These are phyloP conservation scores for Eumerus sabulonum DNA, from an alignment of 2,888 invertebrate genomes.

Conservation along the genomic window DNA sequence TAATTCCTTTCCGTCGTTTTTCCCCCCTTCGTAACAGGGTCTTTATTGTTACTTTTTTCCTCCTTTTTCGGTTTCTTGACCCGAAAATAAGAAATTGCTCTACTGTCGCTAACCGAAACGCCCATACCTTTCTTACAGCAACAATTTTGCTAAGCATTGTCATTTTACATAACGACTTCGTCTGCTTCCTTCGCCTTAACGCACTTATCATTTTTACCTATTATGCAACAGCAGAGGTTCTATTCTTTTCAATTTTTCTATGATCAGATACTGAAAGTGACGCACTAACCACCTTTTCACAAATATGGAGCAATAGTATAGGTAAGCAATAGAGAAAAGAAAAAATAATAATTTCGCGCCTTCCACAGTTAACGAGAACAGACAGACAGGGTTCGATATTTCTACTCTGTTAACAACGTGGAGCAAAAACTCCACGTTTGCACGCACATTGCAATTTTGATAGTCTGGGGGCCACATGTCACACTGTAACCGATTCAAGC, in stretches of 20 bases:
- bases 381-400: neutral
- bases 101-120: slow-evolving; percentile 2
- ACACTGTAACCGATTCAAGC: neutral
- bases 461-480: slow-evolving; percentile 51
- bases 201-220: slow-evolving; percentile 25
- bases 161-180: slow-evolving; percentile 50
- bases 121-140: neutral
- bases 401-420: slow-evolving; percentile 16
- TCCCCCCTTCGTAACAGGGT: too few relatives aligned
- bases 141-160: neutral
- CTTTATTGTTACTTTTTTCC: neutral
- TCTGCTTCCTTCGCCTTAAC: neutral
- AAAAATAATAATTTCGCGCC: neutral
- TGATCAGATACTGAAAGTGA: neutral
- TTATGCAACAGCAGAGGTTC: slow-evolving; percentile 47
- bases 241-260: slow-evolving; percentile 9
- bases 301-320: too few relatives aligned
- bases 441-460: slow-evolving; percentile 32
- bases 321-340: neutral
- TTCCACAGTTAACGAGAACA: neutral
- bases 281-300: neutral
- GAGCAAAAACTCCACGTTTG: slow-evolving; percentile 57
- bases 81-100: slow-evolving; percentile 11
- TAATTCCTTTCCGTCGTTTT: too few relatives aligned
- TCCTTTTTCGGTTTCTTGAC: slow-evolving; percentile 25